Base-by-base conservation (phyloP, 2,888 invertebrate species). In the Eumacrocentrus americanus region DNA sequence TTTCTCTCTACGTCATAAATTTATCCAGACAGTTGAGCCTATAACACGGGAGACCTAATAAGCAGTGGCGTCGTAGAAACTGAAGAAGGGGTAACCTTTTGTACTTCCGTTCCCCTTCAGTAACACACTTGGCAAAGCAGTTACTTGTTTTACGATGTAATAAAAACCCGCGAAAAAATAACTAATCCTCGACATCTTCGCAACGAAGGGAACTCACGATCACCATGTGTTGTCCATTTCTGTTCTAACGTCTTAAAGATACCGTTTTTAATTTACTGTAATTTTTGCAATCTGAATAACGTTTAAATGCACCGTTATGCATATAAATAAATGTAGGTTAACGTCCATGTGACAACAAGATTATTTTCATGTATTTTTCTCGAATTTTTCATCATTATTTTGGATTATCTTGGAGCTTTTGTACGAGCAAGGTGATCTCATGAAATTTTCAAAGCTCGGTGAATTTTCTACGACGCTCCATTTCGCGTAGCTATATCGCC, bases 151-250 rank as follows among this genome's bases (percentile, higher is more conserved):
- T 55, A 51, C 22, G 51, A 51, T 34, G 35, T n/a, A 35, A 60
- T 55, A 60, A 55, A 60, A 20, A 38, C 9, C 34, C 22, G 51
- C 12, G 40, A 51, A 59, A 70, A 71, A 72, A 76, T 77, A 72
- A 68, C 68, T 58, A 73, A 71, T 73, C 70, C 70, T 73, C 74
- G 71, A 7, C 73, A 73, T 74, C 67, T 62, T 67, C 66, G 62
- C 61, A 57, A 67, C 66, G 20, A 2, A 42, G 42, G n/a, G 20
- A 35, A 18, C 42, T n/a, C 18, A 59, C 66, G 51, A 47, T 46
- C 47, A 47, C 38, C 38, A 29, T 48, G 23, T 57, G 35, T 48
- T 12, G 9, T 20, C 11, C 11, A 1, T 40, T 53, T 22, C 29
- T 20, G n/a, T 46, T 48, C n/a, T 18, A 3, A 20, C 6, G 7